phyloP scores from a whole-genome alignment of 2,888 invertebrate species.

The Caradrina kadenii region DNA sequence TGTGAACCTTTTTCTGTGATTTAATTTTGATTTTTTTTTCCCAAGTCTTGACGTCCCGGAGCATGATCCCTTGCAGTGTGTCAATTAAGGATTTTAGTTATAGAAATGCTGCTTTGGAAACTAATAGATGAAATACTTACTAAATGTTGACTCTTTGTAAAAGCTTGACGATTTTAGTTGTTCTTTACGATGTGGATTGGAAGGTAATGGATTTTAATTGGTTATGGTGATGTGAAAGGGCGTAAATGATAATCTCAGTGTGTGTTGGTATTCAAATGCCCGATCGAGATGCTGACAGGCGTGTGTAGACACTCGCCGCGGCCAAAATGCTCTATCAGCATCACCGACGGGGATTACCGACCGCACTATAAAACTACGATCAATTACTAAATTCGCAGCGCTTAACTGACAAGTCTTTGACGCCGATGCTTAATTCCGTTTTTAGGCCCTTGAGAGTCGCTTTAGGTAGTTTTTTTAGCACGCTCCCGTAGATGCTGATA shows the following conservation, averaged over 20 bases:
- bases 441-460: slow-evolving; percentile 80
- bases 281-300: slow-evolving; percentile 90
- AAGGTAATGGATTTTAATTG: slow-evolving; percentile 90
- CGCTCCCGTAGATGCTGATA: slow-evolving; percentile 90
- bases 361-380: slow-evolving; percentile 77
- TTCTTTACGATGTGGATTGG: slow-evolving; percentile 89
- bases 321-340: slow-evolving; percentile 89
- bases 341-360: slow-evolving; percentile 85
- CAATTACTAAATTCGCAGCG: slow-evolving; percentile 67
- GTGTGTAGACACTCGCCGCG: slow-evolving; percentile 80
- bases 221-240: slow-evolving; percentile 89
- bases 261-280: slow-evolving; percentile 95
- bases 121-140: slow-evolving; percentile 81
- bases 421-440: slow-evolving; percentile 78
- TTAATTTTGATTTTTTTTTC: slow-evolving; percentile 67
- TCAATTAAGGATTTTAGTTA: slow-evolving; percentile 77
- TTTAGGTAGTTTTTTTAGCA: slow-evolving; percentile 86
- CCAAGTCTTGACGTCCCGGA: slow-evolving; percentile 80
- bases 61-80: slow-evolving; percentile 89
- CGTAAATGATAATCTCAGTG: slow-evolving; percentile 87
- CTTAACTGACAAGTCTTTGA: slow-evolving; percentile 75
- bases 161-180: slow-evolving; percentile 89
- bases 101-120: slow-evolving; percentile 86
- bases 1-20: slow-evolving; percentile 73
- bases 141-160: slow-evolving; percentile 89